Conservation (phyloP, 2,888 invertebrate species). For the Himalopsyche japonica region DNA sequence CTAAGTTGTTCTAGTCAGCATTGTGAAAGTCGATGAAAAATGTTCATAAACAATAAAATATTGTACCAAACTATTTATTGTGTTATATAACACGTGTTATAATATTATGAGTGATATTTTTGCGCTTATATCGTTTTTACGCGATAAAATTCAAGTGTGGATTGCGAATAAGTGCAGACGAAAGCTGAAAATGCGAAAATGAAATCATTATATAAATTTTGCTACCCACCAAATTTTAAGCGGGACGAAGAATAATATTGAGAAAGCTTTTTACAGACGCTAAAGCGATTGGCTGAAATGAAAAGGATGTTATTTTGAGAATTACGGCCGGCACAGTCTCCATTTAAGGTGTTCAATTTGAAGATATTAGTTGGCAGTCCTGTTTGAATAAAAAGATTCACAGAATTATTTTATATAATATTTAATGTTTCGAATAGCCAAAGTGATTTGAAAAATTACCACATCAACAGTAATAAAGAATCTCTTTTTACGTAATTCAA, state of each 20-base stretch:
- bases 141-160: not conserved
- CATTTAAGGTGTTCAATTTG: not conserved
- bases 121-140: not conserved
- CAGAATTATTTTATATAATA: not conserved
- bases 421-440: not conserved
- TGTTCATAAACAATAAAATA: not conserved
- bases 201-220: not conserved
- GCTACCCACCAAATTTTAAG: not conserved
- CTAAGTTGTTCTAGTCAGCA: too few species aligned
- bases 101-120: not conserved
- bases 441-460: not conserved
- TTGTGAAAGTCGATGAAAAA: too few species aligned
- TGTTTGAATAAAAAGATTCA: not conserved
- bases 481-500: too few species aligned
- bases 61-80: not conserved
- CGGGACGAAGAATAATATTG: not conserved
- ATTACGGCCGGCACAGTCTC: not conserved
- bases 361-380: not conserved
- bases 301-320: not conserved
- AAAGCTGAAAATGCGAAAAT: not conserved
- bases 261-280: not conserved
- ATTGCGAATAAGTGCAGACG: not conserved
- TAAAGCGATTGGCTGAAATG: not conserved
- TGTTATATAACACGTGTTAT: not conserved
- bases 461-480: too few species aligned